Percentiles rank a stretch among this genome's conserved stretches.
Evolutionary conservation across 2,888 invertebrate species (phyloP).

Genomic region (Copidosoma aretas): DNA sequence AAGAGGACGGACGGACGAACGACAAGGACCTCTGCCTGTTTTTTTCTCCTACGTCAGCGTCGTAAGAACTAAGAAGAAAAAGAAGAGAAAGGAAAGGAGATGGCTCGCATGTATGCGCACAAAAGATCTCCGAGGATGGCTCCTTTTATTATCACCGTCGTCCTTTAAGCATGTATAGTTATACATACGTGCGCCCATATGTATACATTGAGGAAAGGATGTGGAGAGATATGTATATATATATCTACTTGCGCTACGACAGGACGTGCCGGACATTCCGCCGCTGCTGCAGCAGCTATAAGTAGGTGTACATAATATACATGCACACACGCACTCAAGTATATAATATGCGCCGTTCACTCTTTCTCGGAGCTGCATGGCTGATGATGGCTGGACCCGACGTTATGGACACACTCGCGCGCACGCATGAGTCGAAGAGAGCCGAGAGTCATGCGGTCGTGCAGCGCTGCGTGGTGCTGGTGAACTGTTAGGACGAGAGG

Average conservation of each 20-base stretch:
- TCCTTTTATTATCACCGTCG: background rate
- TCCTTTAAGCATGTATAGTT: no score
- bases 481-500: slow-evolving; percentile 23
- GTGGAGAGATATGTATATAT: background rate
- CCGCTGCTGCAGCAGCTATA: no score
- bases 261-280: slow-evolving; percentile 61
- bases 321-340: no score
- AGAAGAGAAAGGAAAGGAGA: no score
- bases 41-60: no score
- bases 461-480: slow-evolving; percentile 3
- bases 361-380: background rate
- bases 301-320: slow-evolving; percentile 39
- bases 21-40: no score
- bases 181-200: no score
- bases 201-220: background rate
- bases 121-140: background rate
- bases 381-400: no score
- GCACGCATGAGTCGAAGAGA: background rate
- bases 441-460: slow-evolving; percentile 1
- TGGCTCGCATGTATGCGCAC: no score
- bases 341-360: background rate
- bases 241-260: background rate
- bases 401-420: background rate
- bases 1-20: no score
- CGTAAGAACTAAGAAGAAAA: no score